These are phyloP conservation scores for Graphium colonna DNA, from an alignment of 2,888 invertebrate genomes.

Conservation along the genomic window DNA sequence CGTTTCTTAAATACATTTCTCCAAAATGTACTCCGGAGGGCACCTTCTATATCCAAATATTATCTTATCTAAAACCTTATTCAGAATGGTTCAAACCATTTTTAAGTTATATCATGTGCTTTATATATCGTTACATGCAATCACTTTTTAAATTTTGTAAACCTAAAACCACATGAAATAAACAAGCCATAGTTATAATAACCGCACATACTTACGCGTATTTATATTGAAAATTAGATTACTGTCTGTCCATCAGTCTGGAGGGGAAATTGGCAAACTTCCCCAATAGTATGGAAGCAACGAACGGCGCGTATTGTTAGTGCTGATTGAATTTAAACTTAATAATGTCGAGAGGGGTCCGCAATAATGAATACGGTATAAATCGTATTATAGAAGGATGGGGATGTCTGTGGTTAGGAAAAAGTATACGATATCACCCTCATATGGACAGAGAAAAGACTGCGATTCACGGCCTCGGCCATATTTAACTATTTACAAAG, in stretches of 20 bases:
- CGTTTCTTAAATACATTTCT: no score
- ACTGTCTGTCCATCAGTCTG: conserved; percentile 38
- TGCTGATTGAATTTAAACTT: conserved; percentile 37
- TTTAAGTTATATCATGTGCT: no score
- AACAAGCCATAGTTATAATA: not conserved
- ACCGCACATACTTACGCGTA: conserved; percentile 31
- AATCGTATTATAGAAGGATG: conserved; percentile 9
- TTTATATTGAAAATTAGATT: conserved; percentile 48
- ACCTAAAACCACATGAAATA: no score
- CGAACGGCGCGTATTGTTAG: conserved; percentile 41
- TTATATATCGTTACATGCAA: no score
- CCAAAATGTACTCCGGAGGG: no score
- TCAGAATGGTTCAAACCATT: no score
- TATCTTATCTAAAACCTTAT: no score
- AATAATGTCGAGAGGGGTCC: conserved; percentile 26
- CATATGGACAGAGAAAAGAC: conserved; percentile 46
- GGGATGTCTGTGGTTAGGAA: conserved; percentile 12
- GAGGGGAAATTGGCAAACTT: conserved; percentile 30
- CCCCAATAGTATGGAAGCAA: conserved; percentile 31
- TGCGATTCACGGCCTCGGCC: no score
- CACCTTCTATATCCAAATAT: no score
- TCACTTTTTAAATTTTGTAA: no score
- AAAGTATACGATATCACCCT: not conserved
- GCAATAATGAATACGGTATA: conserved; percentile 6
- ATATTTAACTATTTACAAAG: no score